phyloP scores from a whole-genome alignment of 2,797 vertebrate species.

The Scarus forsteni region DNA sequence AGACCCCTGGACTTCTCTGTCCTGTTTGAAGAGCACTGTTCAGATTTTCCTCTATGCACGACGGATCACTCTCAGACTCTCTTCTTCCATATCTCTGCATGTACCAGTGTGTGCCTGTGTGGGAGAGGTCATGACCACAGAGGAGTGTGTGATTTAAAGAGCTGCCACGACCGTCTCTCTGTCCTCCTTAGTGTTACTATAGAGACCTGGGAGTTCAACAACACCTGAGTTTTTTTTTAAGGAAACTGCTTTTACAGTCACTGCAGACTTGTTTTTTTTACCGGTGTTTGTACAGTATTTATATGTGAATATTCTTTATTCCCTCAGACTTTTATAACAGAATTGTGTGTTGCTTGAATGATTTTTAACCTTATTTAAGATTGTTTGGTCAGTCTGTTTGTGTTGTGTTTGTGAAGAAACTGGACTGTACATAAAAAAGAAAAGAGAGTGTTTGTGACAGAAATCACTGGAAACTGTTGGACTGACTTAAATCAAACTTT shows the following conservation, averaged over 20 bases:
- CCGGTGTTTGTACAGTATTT: constrained; percentile 82
- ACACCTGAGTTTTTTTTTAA: constrained; percentile 39
- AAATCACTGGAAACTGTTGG: constrained; percentile 38
- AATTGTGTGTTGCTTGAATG: constrained; percentile 51
- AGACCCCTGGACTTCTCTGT: constrained; percentile 48
- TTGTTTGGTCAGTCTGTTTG: constrained; percentile 44
- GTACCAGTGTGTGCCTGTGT: constrained; percentile 63
- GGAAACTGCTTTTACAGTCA: constrained; percentile 42
- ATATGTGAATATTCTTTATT: constrained; percentile 77
- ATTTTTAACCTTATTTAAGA: constrained; percentile 18
- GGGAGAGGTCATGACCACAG: constrained; percentile 25
- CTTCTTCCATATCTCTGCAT: constrained; percentile 55
- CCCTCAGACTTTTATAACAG: constrained; percentile 69
- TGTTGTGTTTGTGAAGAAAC: constrained; percentile 52
- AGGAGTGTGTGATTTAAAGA: constrained; percentile 41
- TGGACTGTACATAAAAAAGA: constrained; percentile 61
- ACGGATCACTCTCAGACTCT: constrained; percentile 55
- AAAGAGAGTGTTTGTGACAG: constrained; percentile 35
- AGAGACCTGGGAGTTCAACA: constrained; percentile 44
- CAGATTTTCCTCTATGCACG: constrained; percentile 75
- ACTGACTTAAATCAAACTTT: constrained; percentile 29
- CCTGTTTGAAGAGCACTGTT: constrained; percentile 54
- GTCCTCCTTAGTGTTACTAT: constrained; percentile 33
- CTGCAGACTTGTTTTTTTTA: constrained; percentile 62
- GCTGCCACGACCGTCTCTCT: constrained; percentile 48